These are phyloP conservation scores for Ceratotherium simum DNA, from an alignment of 2,113 vertebrate genomes.

Conservation along the genomic window DNA sequence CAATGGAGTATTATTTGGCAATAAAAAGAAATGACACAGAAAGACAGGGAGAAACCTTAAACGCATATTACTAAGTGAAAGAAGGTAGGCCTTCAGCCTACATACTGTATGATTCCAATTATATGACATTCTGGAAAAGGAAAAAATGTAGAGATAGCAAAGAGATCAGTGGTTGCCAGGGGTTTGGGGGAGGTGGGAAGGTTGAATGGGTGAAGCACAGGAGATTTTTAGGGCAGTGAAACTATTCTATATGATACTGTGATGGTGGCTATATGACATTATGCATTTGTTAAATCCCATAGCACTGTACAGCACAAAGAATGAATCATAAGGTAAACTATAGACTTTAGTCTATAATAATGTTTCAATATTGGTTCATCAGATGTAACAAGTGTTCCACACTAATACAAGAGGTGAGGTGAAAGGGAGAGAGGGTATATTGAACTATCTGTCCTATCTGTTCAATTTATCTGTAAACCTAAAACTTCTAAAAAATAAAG, in stretches of 20 bases:
- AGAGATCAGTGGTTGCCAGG: background rate
- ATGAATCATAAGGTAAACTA: no score
- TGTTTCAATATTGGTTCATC: no score
- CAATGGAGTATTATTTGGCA: background rate
- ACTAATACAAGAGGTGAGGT: background rate
- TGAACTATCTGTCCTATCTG: background rate
- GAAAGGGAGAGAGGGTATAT: background rate
- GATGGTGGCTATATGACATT: background rate
- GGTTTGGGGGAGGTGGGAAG: no score
- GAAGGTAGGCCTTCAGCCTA: background rate
- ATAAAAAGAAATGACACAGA: background rate
- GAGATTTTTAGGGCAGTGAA: background rate
- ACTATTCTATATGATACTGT: background rate
- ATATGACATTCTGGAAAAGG: background rate
- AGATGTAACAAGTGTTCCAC: background rate
- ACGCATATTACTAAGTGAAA: background rate
- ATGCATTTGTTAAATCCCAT: no score
- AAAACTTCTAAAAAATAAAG: background rate
- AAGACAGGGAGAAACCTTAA: background rate
- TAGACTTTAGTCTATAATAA: no score
- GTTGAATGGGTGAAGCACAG: background rate
- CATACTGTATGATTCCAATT: background rate
- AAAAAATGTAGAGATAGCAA: background rate
- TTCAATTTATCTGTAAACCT: background rate
- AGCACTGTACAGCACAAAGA: no score